Base-by-base conservation (phyloP, 2,888 invertebrate genomes). In the Xylocampa areola region DNA sequence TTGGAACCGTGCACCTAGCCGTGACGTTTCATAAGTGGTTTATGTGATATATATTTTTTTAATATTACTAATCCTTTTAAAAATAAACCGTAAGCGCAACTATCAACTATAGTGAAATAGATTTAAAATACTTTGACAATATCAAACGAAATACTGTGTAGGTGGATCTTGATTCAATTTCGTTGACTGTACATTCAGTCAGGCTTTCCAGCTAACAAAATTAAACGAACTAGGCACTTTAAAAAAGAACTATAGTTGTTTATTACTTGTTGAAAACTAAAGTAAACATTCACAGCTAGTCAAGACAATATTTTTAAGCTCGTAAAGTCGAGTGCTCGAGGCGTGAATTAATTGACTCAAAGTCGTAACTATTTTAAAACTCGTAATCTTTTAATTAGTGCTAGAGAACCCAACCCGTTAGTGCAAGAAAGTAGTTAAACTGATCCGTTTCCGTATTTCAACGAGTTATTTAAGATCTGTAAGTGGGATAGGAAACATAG, bases 351-450 rank as follows among this genome's bases (percentile, higher is more conserved):
- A 69, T 73, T 73, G 57, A 52, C 57, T 67, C 25, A 17, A 33
- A 55, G 54, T 51, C 41, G 60, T 60, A 64, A 73, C 73, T 73
- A 73, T 73, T 73, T 73, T 64, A 64, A 73, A 73, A 73, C 49
- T 73, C 64, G 35, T 58, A 69, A 73, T 73, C 60, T 73, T 73
- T 69, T 73, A 73, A 73, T 72, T 73, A 73, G 69, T 69, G 52
- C 44, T 51, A 39, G 43, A 50, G 44, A 63, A 58, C 62, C 54
- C 49, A 47, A 37, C 13, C 50, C 45, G 40, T 54, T 53, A 53
- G 52, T 66, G 52, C 53, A 44, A 43, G 52, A 51, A 63, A 64
- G 55, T 71, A 48, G 61, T 71, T 54, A 53, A 52, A 40, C 47
- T 37, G 40, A 71, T 64, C 48, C 37, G 39, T 59, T 66, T 65